Evolutionary conservation across 2,113 vertebrate species (phyloP).

Genomic region (Trichomycterus rosablanca): DNA sequence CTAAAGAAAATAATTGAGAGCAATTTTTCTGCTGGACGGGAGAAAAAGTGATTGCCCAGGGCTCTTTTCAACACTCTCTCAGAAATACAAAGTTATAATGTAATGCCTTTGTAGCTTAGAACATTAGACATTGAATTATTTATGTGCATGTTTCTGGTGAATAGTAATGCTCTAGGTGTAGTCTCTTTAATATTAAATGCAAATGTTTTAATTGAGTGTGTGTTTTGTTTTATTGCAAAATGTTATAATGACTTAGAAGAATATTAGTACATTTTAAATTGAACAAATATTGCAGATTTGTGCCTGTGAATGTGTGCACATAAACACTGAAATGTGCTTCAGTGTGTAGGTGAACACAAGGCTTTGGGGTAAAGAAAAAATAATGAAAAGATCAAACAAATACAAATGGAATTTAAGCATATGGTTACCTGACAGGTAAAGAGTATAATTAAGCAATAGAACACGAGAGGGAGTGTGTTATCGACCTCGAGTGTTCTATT

Average conservation of each 20-base stretch:
- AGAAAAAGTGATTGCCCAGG: slow-evolving; percentile 32
- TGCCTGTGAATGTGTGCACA: too few species aligned
- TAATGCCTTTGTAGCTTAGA: slow-evolving; percentile 33
- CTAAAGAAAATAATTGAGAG: slow-evolving; percentile 45
- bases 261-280: too few species aligned
- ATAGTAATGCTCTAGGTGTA: slow-evolving; percentile 12
- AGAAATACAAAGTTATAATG: slow-evolving; percentile 46
- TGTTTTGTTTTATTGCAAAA: slow-evolving; percentile 33
- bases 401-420: background rate
- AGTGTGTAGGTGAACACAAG: background rate
- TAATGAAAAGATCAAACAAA: slow-evolving; percentile 21
- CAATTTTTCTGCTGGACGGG: slow-evolving; percentile 36
- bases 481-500: too few species aligned
- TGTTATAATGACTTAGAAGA: slow-evolving; percentile 15
- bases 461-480: too few species aligned
- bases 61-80: slow-evolving; percentile 23
- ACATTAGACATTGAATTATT: slow-evolving; percentile 42
- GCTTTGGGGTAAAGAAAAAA: background rate
- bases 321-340: background rate
- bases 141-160: slow-evolving; percentile 17
- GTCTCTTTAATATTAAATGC: slow-evolving; percentile 41
- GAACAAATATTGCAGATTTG: too few species aligned
- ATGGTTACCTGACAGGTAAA: slow-evolving; percentile 3
- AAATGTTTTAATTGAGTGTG: slow-evolving; percentile 30
- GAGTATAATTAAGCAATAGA: too few species aligned